Percentiles rank a stretch among this genome's conserved stretches.
Evolutionary conservation across 2,888 invertebrate genomes (phyloP).

Genomic region (Cerastis leucographa): DNA sequence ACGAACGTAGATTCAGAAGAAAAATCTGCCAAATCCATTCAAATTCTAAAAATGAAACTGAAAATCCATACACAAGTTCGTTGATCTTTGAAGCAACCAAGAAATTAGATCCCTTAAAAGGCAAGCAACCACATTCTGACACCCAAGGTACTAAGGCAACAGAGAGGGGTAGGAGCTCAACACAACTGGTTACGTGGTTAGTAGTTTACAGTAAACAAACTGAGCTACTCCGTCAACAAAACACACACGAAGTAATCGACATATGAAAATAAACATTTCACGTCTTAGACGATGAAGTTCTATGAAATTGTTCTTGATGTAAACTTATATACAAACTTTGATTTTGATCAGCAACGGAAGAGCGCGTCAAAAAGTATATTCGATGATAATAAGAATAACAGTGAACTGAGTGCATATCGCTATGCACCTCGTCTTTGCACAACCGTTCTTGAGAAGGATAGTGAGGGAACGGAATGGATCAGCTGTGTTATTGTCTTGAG

Average conservation of each 20-base stretch:
- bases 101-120: slow-evolving; percentile 54
- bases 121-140: slow-evolving; percentile 32
- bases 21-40: slow-evolving; percentile 35
- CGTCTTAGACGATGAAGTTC: slow-evolving; percentile 78
- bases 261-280: slow-evolving; percentile 86
- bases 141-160: slow-evolving; percentile 16
- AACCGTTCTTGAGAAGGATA: slow-evolving; percentile 18
- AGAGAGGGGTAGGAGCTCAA: slow-evolving; percentile 64
- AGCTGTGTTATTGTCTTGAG: slow-evolving; percentile 39
- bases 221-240: slow-evolving; percentile 84
- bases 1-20: background rate
- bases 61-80: slow-evolving; percentile 65
- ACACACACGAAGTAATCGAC: slow-evolving; percentile 81
- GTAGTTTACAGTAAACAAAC: slow-evolving; percentile 82
- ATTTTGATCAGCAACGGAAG: slow-evolving; percentile 64
- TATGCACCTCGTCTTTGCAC: slow-evolving; percentile 53
- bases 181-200: slow-evolving; percentile 72
- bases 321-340: slow-evolving; percentile 64
- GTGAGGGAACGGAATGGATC: slow-evolving; percentile 34
- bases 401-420: slow-evolving; percentile 51
- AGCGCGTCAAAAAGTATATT: slow-evolving; percentile 60
- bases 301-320: slow-evolving; percentile 80
- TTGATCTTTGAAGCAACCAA: slow-evolving; percentile 63
- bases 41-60: slow-evolving; percentile 43
- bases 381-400: slow-evolving; percentile 54